Evolutionary conservation across 1,140 invertebrate species (phyloP).

Genomic region (Camponotus vicinus): DNA sequence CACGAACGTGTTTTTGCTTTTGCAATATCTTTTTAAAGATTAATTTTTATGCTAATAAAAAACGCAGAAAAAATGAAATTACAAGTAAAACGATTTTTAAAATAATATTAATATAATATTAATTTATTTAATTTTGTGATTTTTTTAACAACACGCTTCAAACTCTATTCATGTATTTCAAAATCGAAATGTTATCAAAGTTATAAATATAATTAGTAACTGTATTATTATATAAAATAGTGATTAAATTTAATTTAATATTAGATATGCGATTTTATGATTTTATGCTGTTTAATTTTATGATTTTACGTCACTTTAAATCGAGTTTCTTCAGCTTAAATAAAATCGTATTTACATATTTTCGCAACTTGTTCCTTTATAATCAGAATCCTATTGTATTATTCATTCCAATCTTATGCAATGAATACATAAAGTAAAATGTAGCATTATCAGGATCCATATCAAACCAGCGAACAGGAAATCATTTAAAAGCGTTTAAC

Average conservation of each 20-base stretch:
- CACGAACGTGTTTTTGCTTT: too few relatives aligned
- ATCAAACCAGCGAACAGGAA: conserved; percentile 26
- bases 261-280: not conserved
- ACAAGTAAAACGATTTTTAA: not conserved
- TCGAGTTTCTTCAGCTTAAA: not conserved
- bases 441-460: not conserved
- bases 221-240: not conserved
- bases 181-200: not conserved
- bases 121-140: not conserved
- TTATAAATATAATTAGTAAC: not conserved
- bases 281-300: not conserved
- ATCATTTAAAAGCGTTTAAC: conserved; percentile 30
- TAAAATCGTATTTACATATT: not conserved
- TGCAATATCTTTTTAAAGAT: not conserved
- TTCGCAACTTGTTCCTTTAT: not conserved
- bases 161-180: not conserved
- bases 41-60: not conserved
- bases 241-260: conserved; percentile 12
- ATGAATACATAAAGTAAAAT: not conserved
- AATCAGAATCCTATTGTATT: not conserved
- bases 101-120: not conserved
- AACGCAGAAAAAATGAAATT: not conserved
- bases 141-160: not conserved
- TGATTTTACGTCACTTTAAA: not conserved
- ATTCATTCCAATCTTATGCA: not conserved